Conservation (phyloP, 1,140 invertebrate genomes). For the Brachionus paranguensis region DNA sequence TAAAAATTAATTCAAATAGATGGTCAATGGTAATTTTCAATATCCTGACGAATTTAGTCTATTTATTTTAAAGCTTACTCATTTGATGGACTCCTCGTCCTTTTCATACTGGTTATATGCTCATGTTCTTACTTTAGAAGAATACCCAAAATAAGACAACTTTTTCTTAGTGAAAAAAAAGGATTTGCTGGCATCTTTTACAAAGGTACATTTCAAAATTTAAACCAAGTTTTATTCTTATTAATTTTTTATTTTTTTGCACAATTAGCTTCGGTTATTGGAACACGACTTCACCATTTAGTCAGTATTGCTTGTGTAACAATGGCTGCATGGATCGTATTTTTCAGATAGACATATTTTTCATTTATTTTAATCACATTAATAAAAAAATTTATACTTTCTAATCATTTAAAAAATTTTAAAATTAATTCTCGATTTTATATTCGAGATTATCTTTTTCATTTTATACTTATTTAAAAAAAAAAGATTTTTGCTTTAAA, state of each 20-base stretch:
- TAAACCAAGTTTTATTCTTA: background rate
- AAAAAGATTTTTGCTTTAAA: background rate
- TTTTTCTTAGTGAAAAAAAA: constrained; percentile 54
- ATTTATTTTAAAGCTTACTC: constrained; percentile 48
- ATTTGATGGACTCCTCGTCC: constrained; percentile 53
- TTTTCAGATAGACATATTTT: constrained; percentile 41
- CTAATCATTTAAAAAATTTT: background rate
- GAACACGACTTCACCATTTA: constrained; percentile 49
- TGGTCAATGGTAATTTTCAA: background rate
- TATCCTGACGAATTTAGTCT: no score
- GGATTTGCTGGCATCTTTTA: constrained; percentile 55
- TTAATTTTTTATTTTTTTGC: background rate
- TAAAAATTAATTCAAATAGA: background rate
- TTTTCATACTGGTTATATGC: constrained; percentile 51
- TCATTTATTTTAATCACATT: background rate
- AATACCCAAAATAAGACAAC: constrained; percentile 51
- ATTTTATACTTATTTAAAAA: background rate
- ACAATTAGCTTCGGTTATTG: constrained; percentile 51
- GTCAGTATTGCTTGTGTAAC: constrained; percentile 49
- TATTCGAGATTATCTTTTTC: background rate
- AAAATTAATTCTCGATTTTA: background rate
- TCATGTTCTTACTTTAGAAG: constrained; percentile 54
- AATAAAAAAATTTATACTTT: background rate
- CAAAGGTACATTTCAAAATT: constrained; percentile 48
- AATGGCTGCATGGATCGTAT: constrained; percentile 52